Conservation (phyloP, 2,113 vertebrate species). For the Rhinichthys klamathensis region DNA sequence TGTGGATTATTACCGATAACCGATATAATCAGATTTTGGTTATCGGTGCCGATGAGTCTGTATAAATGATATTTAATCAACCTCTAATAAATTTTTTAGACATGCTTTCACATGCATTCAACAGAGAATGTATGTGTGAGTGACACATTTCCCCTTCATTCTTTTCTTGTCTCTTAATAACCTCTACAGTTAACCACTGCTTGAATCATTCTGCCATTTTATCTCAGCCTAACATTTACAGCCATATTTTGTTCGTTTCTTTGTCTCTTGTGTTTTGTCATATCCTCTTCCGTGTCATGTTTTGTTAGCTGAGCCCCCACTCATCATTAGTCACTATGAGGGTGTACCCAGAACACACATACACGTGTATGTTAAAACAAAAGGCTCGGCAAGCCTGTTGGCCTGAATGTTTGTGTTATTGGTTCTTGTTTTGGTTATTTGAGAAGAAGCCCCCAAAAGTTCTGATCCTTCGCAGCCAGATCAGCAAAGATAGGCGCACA, state of each 20-base stretch:
- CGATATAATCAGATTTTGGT: too few species aligned
- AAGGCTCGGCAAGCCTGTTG: slow-evolving; percentile 18
- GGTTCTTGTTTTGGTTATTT: slow-evolving; percentile 57
- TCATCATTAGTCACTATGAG: slow-evolving; percentile 50
- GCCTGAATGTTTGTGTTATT: slow-evolving; percentile 32
- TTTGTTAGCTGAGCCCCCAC: slow-evolving; percentile 48
- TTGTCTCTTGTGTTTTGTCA: slow-evolving; percentile 47
- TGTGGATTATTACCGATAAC: too few species aligned
- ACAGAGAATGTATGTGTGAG: slow-evolving; percentile 82
- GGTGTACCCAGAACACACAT: slow-evolving; percentile 40
- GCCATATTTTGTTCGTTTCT: not conserved
- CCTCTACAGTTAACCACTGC: too few species aligned
- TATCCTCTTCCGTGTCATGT: slow-evolving; percentile 52
- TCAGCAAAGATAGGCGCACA: not conserved
- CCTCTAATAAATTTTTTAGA: not conserved
- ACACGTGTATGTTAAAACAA: slow-evolving; percentile 39
- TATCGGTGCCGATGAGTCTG: too few species aligned
- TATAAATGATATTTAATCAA: too few species aligned
- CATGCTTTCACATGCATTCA: slow-evolving; percentile 67
- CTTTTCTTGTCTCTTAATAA: slow-evolving; percentile 14
- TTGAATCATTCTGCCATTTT: slow-evolving; percentile 18
- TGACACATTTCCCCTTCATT: slow-evolving; percentile 52
- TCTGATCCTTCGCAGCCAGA: slow-evolving; percentile 20
- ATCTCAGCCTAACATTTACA: not conserved
- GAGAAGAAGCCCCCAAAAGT: slow-evolving; percentile 42